These are phyloP conservation scores for Halesus radiatus DNA, from an alignment of 1,140 invertebrate genomes.

Conservation along the genomic window DNA sequence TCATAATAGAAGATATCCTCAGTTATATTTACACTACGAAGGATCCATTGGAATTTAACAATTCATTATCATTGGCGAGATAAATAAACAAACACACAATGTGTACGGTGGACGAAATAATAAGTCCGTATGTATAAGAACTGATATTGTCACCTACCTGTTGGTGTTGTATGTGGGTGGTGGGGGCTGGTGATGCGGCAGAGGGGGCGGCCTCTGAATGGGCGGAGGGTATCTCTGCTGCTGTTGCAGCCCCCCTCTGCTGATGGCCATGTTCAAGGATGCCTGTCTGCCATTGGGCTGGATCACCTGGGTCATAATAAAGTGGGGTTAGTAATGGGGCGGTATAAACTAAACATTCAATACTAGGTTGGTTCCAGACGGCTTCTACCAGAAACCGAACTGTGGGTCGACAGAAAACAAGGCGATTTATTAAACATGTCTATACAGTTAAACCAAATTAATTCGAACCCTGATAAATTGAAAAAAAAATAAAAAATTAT, in stretches of 20 bases:
- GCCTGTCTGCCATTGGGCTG: slow-evolving; percentile 54
- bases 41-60: slow-evolving; percentile 19
- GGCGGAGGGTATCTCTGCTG: slow-evolving; percentile 67
- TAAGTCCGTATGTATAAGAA: too few species aligned
- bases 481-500: too few species aligned
- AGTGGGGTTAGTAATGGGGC: too few species aligned
- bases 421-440: too few species aligned
- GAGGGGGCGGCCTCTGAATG: slow-evolving; percentile 65
- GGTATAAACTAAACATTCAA: too few species aligned
- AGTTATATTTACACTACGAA: slow-evolving; percentile 17
- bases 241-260: slow-evolving; percentile 59
- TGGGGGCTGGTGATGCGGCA: slow-evolving; percentile 38
- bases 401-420: too few species aligned
- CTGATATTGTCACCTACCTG: not conserved
- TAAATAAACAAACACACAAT: too few species aligned
- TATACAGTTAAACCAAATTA: too few species aligned
- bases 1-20: not conserved
- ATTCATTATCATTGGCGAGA: slow-evolving; percentile 11
- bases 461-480: too few species aligned
- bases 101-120: too few species aligned
- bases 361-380: too few species aligned
- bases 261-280: slow-evolving; percentile 55
- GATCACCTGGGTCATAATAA: slow-evolving; percentile 42
- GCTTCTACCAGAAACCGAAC: too few species aligned
- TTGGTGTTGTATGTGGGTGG: slow-evolving; percentile 42